Conservation (phyloP, 2,888 invertebrate genomes). For the Torymus auratus region DNA sequence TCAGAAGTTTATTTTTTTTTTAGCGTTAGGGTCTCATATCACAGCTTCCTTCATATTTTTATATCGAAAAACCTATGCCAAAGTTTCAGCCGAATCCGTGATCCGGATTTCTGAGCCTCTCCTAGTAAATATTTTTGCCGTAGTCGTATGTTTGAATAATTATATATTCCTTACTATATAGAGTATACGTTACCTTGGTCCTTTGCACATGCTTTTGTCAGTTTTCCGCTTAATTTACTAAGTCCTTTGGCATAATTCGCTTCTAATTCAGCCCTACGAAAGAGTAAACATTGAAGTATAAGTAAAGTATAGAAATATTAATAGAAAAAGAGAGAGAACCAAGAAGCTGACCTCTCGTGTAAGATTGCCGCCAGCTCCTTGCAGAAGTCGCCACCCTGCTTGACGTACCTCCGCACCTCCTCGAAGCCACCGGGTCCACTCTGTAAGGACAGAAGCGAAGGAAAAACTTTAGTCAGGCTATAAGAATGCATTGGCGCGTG, state of each 20-base stretch:
- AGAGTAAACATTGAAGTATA: slow-evolving; percentile 52
- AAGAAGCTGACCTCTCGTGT: slow-evolving; percentile 88
- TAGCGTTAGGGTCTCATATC: too few species aligned
- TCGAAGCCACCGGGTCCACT: slow-evolving; percentile 94
- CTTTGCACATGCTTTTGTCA: slow-evolving; percentile 86
- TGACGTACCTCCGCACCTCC: slow-evolving; percentile 93
- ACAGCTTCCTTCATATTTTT: too few species aligned
- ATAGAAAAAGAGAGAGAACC: neutral
- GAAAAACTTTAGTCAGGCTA: slow-evolving; percentile 25
- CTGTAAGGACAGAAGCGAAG: slow-evolving; percentile 79
- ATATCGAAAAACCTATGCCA: too few species aligned
- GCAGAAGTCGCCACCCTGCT: slow-evolving; percentile 96
- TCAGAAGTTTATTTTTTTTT: too few species aligned
- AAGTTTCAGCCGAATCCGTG: too few species aligned
- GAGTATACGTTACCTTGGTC: slow-evolving; percentile 72
- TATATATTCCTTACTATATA: neutral
- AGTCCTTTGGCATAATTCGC: slow-evolving; percentile 93
- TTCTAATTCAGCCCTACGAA: slow-evolving; percentile 91
- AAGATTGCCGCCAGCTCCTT: slow-evolving; percentile 92
- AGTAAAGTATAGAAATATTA: neutral
- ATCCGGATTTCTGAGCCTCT: too few species aligned
- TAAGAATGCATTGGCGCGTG: neutral
- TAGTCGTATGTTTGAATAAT: too few species aligned
- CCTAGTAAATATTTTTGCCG: too few species aligned
- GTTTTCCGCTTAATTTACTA: slow-evolving; percentile 90